Evolutionary conservation across 2,797 vertebrate genomes (phyloP).

Genomic region (Pipistrellus pipistrellus): DNA sequence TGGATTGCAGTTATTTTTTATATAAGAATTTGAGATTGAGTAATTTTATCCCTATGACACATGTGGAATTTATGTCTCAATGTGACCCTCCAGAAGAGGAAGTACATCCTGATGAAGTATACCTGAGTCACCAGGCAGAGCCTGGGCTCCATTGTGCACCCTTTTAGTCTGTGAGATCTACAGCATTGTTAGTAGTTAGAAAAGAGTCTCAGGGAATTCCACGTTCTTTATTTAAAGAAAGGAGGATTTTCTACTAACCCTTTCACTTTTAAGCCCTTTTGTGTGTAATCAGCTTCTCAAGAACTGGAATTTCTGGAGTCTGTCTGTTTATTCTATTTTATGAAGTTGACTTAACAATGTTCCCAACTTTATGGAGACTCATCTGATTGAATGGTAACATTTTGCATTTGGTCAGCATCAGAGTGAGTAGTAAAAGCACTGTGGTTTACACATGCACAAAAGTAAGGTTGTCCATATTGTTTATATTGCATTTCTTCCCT

Average conservation of each 20-base stretch:
- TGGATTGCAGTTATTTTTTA: neutral
- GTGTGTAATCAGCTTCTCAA: conserved; percentile 58
- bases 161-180: conserved; percentile 28
- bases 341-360: conserved; percentile 58
- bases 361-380: conserved; percentile 15
- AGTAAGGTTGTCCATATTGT: neutral
- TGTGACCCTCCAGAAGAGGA: conserved; percentile 13
- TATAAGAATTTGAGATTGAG: conserved; percentile 44
- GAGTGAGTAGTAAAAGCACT: conserved; percentile 2
- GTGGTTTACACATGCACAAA: neutral
- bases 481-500: neutral
- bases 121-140: conserved; percentile 61
- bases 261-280: conserved; percentile 68
- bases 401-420: neutral
- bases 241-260: conserved; percentile 51
- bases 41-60: conserved; percentile 22
- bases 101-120: neutral
- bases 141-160: neutral
- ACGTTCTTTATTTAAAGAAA: conserved; percentile 56
- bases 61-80: conserved; percentile 47
- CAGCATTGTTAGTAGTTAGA: conserved; percentile 47
- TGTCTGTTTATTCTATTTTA: conserved; percentile 52
- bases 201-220: conserved; percentile 67
- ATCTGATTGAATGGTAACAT: conserved; percentile 50
- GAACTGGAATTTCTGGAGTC: conserved; percentile 37